Base-by-base conservation (phyloP, 2,113 vertebrate genomes). In the Acrocephalus kingi region DNA sequence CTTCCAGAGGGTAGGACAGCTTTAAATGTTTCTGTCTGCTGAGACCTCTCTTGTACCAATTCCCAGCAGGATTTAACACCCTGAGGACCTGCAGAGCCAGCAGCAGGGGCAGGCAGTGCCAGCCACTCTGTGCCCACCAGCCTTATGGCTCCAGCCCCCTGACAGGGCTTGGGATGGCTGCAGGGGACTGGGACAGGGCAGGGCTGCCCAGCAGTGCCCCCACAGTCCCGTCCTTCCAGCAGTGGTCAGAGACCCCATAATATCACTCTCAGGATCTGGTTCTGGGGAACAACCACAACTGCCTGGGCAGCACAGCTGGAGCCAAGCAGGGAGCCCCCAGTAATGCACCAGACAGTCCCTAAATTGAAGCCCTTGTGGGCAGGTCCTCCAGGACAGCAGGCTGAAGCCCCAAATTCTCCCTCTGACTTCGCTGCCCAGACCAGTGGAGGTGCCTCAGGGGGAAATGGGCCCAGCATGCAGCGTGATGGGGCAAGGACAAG, bases 331-430 rank as follows among this genome's bases (percentile, higher is more conserved):
- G 56, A 45, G 25, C 28, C 39, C 66, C 25, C 52, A 74, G 74
- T 48, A 74, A 62, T 55, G 43, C 15, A 39, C 18, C 69, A 85
- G 11, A 4, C 5, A 4, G 37, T 10, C 13, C 22, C 23, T 7
- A 8, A 23, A 25, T 0, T 22, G 54, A n/a, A 79, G 48, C 15
- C 22, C 27, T 25, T 11, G 0, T 0, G 2, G n/a, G 20, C 31
- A 81, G 54, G 2, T 5, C 17, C 63, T 49, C 27, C 30, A n/a
- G 52, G 39, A 58, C 22, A 77, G 12, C 3, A 49, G 25, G 14
- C 0, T 61, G 31, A 49, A 73, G 25, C 52, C 74, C 37, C 51
- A 84, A 15, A 87, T 46, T 41, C 24, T 37, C 28, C 31, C 46
- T 58, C 41, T 27, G 37, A 13, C 48, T 46, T 77, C 8, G 1